Evolutionary conservation across 2,797 vertebrate genomes (phyloP), one percentile per base, ranked within the genome.

Genomic region (Coregonus ussuriensis): DNA sequence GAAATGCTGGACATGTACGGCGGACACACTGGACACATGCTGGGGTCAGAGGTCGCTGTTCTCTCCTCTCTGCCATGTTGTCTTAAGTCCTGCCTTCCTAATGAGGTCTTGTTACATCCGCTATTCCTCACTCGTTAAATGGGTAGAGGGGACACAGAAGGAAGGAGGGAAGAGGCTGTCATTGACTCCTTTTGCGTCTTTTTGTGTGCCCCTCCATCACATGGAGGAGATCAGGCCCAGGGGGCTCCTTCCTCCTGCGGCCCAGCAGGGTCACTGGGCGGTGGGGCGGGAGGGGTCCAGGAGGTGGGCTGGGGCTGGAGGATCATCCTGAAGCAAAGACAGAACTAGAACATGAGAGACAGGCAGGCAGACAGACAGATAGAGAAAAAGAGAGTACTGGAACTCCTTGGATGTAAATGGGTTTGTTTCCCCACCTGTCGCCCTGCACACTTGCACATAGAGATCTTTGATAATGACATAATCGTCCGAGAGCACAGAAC

Each of bases 391-490:
- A 37, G 75, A 79, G 84, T 85, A 86, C 79, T 83, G 79, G 72
- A 84, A 87, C 88, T 88, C 76, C 77, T 91, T 89, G 79, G 82
- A 80, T 80, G 72, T 84, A 77, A 76, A 80, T 81, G 59, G 81
- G 83, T 82, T 81, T 5, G 56, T 88, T 88, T 83, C 66, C 84
- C 84, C 87, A 87, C 88, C 86, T 90, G 88, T 86, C 85, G 85
- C 70, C 80, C 53, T 35, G 35, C 63, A 73, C 25, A 65, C 41
- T 47, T 13, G 41, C 41, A 47, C 41, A 74, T 35, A 75, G 67
- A 85, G 83, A 82, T 88, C 86, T 89, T 85, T 83, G 88, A 90
- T 93, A 91, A 93, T 93, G 91, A 91, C 92, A 92, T 93, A 91
- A 93, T 93, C 91, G 91, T 91, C 87, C 88, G 74, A 35, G 84